These are phyloP conservation scores for Emydocephalus ijimae DNA, from an alignment of 2,113 vertebrate species.

Conservation along the genomic window DNA sequence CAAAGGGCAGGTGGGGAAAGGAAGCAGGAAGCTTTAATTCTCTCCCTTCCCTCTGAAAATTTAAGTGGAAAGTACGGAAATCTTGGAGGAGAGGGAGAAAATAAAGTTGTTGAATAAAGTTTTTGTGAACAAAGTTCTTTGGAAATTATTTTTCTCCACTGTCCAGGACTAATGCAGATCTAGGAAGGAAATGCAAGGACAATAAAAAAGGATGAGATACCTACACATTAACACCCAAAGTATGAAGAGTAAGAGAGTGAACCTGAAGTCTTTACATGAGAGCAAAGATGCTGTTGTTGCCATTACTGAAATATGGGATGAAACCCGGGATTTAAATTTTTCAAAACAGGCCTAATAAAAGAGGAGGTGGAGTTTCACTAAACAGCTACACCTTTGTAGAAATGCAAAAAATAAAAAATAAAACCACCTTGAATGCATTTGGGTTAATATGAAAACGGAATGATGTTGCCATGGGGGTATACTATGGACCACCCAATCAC, in stretches of 20 bases:
- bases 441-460: too few relatives aligned
- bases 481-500: too few relatives aligned
- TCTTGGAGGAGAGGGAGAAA: neutral
- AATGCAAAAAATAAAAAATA: too few relatives aligned
- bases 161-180: neutral
- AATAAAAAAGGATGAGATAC: neutral
- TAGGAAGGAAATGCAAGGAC: neutral
- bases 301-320: too few relatives aligned
- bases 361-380: too few relatives aligned
- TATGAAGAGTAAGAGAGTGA: neutral
- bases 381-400: too few relatives aligned
- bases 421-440: too few relatives aligned
- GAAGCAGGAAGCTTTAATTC: slow-evolving; percentile 48
- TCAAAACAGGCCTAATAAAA: neutral
- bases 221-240: neutral
- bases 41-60: slow-evolving; percentile 41
- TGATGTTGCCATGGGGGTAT: too few relatives aligned
- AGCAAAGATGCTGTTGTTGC: neutral
- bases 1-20: neutral
- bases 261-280: neutral
- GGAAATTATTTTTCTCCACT: neutral
- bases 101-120: slow-evolving; percentile 60
- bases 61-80: slow-evolving; percentile 43
- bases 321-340: too few relatives aligned
- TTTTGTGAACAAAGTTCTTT: slow-evolving; percentile 51